Evolutionary conservation across 2,888 invertebrate genomes (phyloP).

Genomic region (Pristionchus fissidentatus): DNA sequence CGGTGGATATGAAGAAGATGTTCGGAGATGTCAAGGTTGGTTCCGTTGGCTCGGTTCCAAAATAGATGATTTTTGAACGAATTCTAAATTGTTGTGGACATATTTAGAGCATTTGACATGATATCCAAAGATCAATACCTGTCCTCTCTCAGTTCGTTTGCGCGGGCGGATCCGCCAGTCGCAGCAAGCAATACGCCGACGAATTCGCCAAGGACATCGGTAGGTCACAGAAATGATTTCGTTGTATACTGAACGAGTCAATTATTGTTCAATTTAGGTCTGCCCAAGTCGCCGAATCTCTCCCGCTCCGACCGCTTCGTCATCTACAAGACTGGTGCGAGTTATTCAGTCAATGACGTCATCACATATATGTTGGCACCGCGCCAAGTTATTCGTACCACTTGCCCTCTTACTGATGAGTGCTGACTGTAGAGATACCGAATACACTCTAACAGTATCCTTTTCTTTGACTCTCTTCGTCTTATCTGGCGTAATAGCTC

Average conservation of each 20-base stretch:
- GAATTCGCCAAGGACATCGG: slow-evolving; percentile 73
- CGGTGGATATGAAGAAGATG: slow-evolving; percentile 61
- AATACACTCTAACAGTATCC: not conserved
- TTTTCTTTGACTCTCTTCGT: too few relatives aligned
- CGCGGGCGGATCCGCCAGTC: slow-evolving; percentile 77
- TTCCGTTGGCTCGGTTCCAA: not conserved
- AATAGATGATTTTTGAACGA: not conserved
- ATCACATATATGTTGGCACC: too few relatives aligned
- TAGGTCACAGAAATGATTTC: not conserved
- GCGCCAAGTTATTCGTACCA: too few relatives aligned
- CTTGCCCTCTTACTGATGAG: too few relatives aligned
- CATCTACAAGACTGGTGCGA: slow-evolving; percentile 76
- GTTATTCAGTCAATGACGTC: too few relatives aligned
- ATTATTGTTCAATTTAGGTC: not conserved
- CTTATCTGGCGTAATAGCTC: too few relatives aligned
- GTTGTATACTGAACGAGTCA: not conserved
- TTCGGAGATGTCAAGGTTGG: slow-evolving; percentile 64
- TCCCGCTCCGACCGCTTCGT: slow-evolving; percentile 77
- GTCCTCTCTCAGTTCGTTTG: slow-evolving; percentile 77
- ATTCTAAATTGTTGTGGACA: not conserved
- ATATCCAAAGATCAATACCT: too few relatives aligned
- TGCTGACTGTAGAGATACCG: not conserved
- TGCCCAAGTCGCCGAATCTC: slow-evolving; percentile 72
- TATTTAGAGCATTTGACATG: not conserved
- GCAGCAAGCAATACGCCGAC: slow-evolving; percentile 77